These are phyloP conservation scores for Akabosia matsudoensis DNA, from an alignment of 1,140 invertebrate species.

Conservation along the genomic window DNA sequence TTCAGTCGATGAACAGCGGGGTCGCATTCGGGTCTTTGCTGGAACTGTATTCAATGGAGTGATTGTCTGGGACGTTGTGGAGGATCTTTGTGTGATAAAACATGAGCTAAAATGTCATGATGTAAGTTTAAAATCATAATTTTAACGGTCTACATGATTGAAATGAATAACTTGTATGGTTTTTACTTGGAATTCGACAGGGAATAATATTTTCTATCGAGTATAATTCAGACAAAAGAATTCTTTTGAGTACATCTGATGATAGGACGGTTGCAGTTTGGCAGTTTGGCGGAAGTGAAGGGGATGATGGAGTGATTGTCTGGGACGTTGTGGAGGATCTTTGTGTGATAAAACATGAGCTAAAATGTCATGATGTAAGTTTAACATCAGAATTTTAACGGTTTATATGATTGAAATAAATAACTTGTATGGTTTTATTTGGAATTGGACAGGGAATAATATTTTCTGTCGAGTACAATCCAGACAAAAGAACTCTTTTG, in stretches of 20 bases:
- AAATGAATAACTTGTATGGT: background rate
- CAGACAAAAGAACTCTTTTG: background rate
- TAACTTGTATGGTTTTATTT: background rate
- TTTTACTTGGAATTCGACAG: background rate
- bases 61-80: background rate
- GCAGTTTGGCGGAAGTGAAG: background rate
- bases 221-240: background rate
- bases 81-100: background rate
- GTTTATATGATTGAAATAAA: background rate
- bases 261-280: conserved; percentile 6
- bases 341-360: background rate
- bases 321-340: background rate
- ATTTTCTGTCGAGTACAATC: background rate
- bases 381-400: background rate
- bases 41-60: conserved; percentile 15
- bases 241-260: conserved; percentile 12
- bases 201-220: background rate
- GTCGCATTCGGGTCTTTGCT: background rate
- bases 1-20: background rate
- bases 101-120: conserved; percentile 25
- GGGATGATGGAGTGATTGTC: background rate
- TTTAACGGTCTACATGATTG: background rate
- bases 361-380: conserved; percentile 23
- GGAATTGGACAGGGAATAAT: background rate
- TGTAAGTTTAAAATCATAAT: background rate